Evolutionary conservation across 2,888 invertebrate genomes (phyloP).

Genomic region (Ganaspis brasiliensis): DNA sequence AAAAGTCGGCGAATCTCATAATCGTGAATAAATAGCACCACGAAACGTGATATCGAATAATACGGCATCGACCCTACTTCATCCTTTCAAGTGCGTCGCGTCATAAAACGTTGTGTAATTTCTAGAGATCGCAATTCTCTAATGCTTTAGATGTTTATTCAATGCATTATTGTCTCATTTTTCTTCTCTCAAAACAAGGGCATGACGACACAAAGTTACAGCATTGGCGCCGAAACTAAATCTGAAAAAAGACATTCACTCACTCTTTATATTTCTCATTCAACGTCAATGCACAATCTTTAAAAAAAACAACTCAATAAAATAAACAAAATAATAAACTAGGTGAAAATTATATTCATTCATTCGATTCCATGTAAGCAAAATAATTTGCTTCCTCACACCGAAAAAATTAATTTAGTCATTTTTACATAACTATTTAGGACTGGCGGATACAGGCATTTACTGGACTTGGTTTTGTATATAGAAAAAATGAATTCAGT

Average conservation of each 20-base stretch:
- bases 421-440: too few species aligned
- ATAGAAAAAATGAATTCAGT: too few species aligned
- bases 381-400: too few species aligned
- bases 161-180: neutral
- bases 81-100: conserved; percentile 57
- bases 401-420: too few species aligned
- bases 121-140: conserved; percentile 15
- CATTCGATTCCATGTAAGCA: too few species aligned
- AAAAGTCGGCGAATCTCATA: conserved; percentile 21
- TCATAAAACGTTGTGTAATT: conserved; percentile 59
- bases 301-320: too few species aligned
- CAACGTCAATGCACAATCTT: neutral
- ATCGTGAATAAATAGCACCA: conserved; percentile 35
- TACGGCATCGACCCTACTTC: conserved; percentile 59
- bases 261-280: neutral
- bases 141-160: conserved; percentile 14
- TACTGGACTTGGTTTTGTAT: too few species aligned
- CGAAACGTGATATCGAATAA: conserved; percentile 33
- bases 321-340: too few species aligned
- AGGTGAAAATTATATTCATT: too few species aligned
- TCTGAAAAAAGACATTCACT: neutral
- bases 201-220: neutral
- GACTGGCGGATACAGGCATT: too few species aligned
- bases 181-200: neutral
- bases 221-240: neutral